Evolutionary conservation across 2,113 vertebrate genomes (phyloP).

Genomic region (Muntiacus muntjak): DNA sequence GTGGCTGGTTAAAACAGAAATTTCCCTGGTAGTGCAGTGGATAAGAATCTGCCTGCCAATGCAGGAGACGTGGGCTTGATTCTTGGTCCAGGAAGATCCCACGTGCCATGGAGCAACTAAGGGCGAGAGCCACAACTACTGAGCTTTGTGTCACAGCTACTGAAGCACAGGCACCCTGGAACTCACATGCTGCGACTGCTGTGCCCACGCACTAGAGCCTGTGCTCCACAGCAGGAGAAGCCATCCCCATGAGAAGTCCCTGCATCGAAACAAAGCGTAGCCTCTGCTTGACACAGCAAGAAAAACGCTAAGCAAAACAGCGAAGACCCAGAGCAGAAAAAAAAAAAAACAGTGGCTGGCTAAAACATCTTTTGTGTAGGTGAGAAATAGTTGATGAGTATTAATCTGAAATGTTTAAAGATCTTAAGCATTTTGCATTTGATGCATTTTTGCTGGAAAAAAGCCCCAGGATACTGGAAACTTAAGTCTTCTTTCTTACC

Average conservation of each 20-base stretch:
- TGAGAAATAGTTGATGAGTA: not conserved
- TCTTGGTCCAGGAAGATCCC: not conserved
- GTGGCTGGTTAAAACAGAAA: not conserved
- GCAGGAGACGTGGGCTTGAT: not conserved
- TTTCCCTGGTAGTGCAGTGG: not conserved
- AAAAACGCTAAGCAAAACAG: not conserved
- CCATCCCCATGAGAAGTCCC: not conserved
- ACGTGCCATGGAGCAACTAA: not conserved
- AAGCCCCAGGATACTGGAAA: not conserved
- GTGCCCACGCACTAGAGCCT: not conserved
- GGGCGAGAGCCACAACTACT: not conserved
- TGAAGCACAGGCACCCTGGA: not conserved
- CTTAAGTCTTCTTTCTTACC: not conserved
- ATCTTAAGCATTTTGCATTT: not conserved
- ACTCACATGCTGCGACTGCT: no score
- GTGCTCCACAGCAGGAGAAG: not conserved
- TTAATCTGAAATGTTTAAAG: not conserved
- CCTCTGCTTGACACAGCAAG: not conserved
- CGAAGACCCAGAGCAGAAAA: not conserved
- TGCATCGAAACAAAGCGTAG: not conserved
- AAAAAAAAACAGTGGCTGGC: not conserved
- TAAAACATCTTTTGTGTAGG: not conserved
- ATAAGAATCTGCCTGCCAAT: not conserved
- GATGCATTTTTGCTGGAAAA: not conserved
- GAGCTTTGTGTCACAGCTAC: not conserved